Percentiles rank a stretch among this genome's conserved stretches.
Conservation (phyloP, 2,888 invertebrate species). For the Cerastoderma edule region DNA sequence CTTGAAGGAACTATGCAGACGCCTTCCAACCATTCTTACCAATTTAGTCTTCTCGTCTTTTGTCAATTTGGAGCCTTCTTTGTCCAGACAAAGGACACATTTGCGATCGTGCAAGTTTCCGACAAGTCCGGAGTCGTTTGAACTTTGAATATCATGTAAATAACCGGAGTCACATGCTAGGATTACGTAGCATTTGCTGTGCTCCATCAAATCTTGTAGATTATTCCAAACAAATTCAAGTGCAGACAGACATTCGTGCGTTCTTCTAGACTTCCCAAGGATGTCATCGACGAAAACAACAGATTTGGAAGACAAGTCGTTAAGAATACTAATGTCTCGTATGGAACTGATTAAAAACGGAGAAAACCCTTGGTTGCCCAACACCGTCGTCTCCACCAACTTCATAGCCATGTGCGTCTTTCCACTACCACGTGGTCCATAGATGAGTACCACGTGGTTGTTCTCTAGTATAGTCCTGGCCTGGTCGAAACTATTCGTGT, state of each 20-base stretch:
- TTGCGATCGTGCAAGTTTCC: conserved; percentile 14
- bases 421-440: conserved; percentile 44
- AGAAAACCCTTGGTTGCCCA: conserved; percentile 12
- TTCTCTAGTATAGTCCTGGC: conserved; percentile 26
- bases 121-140: background rate
- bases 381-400: conserved; percentile 24
- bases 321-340: conserved; percentile 26
- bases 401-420: conserved; percentile 49
- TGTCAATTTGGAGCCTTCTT: conserved; percentile 22
- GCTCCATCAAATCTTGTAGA: conserved; percentile 20
- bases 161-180: conserved; percentile 36
- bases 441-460: conserved; percentile 31
- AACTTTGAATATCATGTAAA: background rate
- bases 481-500: conserved; percentile 26
- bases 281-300: conserved; percentile 46
- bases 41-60: conserved; percentile 31
- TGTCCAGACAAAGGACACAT: conserved; percentile 38
- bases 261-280: conserved; percentile 19
- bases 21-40: conserved; percentile 3
- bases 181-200: conserved; percentile 34
- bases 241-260: conserved; percentile 12
- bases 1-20: conserved; percentile 16
- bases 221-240: conserved; percentile 24
- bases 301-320: conserved; percentile 15
- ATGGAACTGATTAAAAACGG: conserved; percentile 31